These are phyloP conservation scores for Semnornis frantzii DNA, from an alignment of 2,113 vertebrate species.

Conservation along the genomic window DNA sequence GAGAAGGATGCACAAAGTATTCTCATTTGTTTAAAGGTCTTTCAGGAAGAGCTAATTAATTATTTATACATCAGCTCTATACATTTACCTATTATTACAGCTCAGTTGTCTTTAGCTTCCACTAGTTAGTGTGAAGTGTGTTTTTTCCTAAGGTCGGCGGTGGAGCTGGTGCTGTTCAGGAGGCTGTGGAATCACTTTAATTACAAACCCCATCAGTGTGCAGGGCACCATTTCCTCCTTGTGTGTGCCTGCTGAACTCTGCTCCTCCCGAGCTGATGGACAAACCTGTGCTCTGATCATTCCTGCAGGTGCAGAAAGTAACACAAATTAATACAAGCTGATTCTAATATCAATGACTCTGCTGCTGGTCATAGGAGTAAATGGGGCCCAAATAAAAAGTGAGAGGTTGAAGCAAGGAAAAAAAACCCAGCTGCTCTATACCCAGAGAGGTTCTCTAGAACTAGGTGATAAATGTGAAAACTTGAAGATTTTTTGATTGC, in stretches of 20 bases:
- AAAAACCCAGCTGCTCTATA: not conserved
- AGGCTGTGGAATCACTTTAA: constrained; percentile 35
- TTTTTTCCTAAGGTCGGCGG: constrained; percentile 40
- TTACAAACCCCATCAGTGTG: constrained; percentile 12
- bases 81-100: constrained; percentile 41
- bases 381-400: not conserved
- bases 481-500: not conserved
- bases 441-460: not conserved
- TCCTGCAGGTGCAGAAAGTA: not conserved
- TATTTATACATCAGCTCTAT: constrained; percentile 45
- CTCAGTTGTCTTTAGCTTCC: constrained; percentile 22
- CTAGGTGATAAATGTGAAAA: not conserved
- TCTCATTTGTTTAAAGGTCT: constrained; percentile 51
- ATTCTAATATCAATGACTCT: not conserved
- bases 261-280: not conserved
- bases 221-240: not conserved
- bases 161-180: constrained; percentile 2
- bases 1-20: not conserved
- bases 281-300: not conserved
- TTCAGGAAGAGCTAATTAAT: constrained; percentile 40
- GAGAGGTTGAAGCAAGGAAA: not conserved
- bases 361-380: not conserved
- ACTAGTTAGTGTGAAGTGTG: constrained; percentile 27
- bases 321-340: not conserved
- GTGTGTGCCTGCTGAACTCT: not conserved